Percentiles rank a stretch among this genome's conserved stretches.
phyloP scores from a whole-genome alignment of 2,797 vertebrate genomes.

The Myotis vivesi region DNA sequence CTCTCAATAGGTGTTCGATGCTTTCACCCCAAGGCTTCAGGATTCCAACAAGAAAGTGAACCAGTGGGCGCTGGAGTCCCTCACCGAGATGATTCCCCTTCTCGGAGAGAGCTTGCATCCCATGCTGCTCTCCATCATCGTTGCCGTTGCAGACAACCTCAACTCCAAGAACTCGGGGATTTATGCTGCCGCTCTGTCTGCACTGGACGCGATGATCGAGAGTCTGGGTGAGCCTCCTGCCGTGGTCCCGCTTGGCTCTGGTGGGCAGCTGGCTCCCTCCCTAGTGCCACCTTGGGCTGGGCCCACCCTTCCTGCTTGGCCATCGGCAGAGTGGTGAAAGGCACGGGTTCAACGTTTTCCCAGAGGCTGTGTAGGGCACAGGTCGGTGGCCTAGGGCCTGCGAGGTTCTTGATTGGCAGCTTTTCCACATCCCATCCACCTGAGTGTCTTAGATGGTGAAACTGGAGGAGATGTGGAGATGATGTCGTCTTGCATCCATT shows the following conservation, averaged over 20 bases:
- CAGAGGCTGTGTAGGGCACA: neutral
- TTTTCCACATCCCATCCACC: neutral
- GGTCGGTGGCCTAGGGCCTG: neutral
- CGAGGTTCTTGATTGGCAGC: neutral
- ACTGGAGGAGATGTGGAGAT: neutral
- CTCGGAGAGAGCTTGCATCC: slow-evolving; percentile 77
- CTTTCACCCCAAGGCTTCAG: slow-evolving; percentile 81
- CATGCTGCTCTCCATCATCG: slow-evolving; percentile 72
- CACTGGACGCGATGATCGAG: slow-evolving; percentile 70
- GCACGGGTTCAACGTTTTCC: neutral
- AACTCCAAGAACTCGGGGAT: slow-evolving; percentile 82
- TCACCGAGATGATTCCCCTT: slow-evolving; percentile 70
- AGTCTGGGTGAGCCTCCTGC: slow-evolving; percentile 77
- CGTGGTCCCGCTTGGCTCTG: accelerated
- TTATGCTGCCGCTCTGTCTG: slow-evolving; percentile 63
- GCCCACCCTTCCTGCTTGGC: neutral
- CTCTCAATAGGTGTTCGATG: slow-evolving; percentile 82
- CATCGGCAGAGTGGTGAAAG: neutral
- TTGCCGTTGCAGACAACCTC: slow-evolving; percentile 78
- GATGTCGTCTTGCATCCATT: neutral
- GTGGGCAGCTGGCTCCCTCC: neutral
- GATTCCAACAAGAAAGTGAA: slow-evolving; percentile 85
- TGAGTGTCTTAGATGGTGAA: neutral
- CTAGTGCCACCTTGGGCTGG: neutral
- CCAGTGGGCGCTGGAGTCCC: slow-evolving; percentile 75